Evolutionary conservation across 2,888 invertebrate genomes (phyloP).

Genomic region (Clitarchus hookeri): DNA sequence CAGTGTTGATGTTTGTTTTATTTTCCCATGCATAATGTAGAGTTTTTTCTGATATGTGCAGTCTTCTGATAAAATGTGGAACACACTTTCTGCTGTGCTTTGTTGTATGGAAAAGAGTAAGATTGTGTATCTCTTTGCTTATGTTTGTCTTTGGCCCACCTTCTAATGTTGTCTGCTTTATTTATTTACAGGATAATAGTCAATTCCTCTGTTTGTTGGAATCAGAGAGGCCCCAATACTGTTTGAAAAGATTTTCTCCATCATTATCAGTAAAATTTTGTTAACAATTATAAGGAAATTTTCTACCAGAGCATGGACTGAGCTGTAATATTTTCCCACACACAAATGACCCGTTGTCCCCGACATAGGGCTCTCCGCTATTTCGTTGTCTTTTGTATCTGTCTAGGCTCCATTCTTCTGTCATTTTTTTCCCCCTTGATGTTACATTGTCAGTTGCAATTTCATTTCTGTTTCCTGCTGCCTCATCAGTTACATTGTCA

Average conservation of each 20-base stretch:
- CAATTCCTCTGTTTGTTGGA: background rate
- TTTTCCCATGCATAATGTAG: background rate
- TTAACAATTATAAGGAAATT: background rate
- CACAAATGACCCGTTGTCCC: background rate
- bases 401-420: background rate
- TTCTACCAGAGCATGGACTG: background rate
- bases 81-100: background rate
- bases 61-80: background rate
- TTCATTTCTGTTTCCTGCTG: background rate
- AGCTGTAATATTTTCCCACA: background rate
- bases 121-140: background rate
- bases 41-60: slow-evolving; percentile 9
- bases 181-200: background rate
- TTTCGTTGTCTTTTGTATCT: background rate
- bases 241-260: background rate
- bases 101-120: background rate
- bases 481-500: background rate
- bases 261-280: background rate
- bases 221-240: background rate
- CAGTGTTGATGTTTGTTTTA: background rate
- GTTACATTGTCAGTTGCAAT: background rate
- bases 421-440: background rate
- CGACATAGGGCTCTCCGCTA: background rate
- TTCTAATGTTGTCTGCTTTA: background rate
- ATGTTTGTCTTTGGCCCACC: background rate